A percentile compares a stretch with the other conserved stretches of the same genome.
These are phyloP conservation scores for Candidula unifasciata DNA, from an alignment of 2,888 invertebrate species.

Conservation along the genomic window DNA sequence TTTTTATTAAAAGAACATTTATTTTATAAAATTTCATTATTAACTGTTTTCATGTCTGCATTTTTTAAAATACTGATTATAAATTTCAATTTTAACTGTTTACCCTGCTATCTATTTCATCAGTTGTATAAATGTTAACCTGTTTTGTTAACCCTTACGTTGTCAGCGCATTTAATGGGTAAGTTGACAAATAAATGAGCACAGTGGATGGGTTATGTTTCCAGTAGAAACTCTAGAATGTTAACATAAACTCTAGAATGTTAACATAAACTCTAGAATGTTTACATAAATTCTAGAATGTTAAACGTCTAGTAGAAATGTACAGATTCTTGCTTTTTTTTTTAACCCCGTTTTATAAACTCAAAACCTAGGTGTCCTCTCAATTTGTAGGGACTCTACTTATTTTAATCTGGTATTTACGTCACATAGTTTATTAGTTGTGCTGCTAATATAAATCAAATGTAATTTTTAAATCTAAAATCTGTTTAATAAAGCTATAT, in stretches of 20 bases:
- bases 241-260: slow-evolving; percentile 29
- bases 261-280: slow-evolving; percentile 29
- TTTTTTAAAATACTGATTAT: too few relatives aligned
- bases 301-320: slow-evolving; percentile 30
- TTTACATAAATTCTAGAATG: slow-evolving; percentile 28
- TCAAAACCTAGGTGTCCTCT: slow-evolving; percentile 9
- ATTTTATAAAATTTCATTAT: too few relatives aligned
- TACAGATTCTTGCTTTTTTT: slow-evolving; percentile 18
- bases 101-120: slow-evolving; percentile 13
- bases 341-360: not conserved
- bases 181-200: slow-evolving; percentile 47
- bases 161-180: slow-evolving; percentile 55
- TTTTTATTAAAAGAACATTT: too few relatives aligned
- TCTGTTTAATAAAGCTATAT: not conserved
- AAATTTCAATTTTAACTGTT: not conserved
- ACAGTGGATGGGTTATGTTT: slow-evolving; percentile 19
- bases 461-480: not conserved
- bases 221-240: slow-evolving; percentile 28
- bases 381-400: not conserved
- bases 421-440: not conserved
- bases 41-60: too few relatives aligned
- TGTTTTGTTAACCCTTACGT: slow-evolving; percentile 41
- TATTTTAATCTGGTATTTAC: not conserved
- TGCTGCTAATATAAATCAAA: not conserved
- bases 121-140: slow-evolving; percentile 34